Conservation (phyloP, 1,140 invertebrate genomes). For the Formica selysi region DNA sequence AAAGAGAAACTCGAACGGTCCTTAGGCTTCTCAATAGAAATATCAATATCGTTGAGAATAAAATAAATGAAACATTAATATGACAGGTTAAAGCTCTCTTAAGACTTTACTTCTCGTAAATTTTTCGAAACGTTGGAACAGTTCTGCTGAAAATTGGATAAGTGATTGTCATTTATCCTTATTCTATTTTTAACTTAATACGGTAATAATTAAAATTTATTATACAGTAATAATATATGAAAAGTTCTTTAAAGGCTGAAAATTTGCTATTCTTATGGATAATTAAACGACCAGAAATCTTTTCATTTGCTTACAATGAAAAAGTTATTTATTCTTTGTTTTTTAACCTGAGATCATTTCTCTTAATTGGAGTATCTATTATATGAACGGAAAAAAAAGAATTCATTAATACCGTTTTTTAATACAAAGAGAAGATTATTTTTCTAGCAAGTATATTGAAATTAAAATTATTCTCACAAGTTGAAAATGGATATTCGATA, state of each 20-base stretch:
- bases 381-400: not conserved
- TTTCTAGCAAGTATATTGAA: too few relatives aligned
- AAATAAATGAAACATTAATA: too few relatives aligned
- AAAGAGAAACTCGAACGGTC: not conserved
- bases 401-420: not conserved
- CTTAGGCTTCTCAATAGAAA: not conserved
- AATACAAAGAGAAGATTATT: too few relatives aligned
- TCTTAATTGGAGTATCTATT: not conserved
- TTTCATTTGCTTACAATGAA: not conserved
- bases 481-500: not conserved
- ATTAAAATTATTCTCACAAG: conserved; percentile 1
- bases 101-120: not conserved
- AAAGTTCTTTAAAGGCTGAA: not conserved
- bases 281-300: not conserved
- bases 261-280: not conserved
- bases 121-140: not conserved
- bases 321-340: not conserved
- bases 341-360: not conserved
- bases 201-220: too few relatives aligned
- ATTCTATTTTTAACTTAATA: not conserved
- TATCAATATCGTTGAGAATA: not conserved
- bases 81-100: too few relatives aligned
- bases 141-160: not conserved
- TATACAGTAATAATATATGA: not conserved
- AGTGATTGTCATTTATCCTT: not conserved